Evolutionary conservation across 2,888 invertebrate species (phyloP), one percentile per base, ranked within the genome.

Genomic region (Epistrophe eligans): DNA sequence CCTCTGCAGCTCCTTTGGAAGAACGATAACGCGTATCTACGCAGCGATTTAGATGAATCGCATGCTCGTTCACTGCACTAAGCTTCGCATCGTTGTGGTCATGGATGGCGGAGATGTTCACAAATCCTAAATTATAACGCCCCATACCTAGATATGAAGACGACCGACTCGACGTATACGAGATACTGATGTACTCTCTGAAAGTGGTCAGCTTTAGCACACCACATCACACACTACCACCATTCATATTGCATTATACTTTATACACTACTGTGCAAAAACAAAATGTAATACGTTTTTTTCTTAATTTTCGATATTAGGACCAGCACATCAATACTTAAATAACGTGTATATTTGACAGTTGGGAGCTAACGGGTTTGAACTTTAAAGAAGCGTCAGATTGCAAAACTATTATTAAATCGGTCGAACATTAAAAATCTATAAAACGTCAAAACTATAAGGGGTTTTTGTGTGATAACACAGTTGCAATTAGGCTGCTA

Each of bases 11-110:
- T 28, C 24, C 24, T 28, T 13, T 24, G 43, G 38, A 19, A 48
- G 50, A 24, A 35, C 77, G 74, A 83, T 84, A 72, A 60, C 72
- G 87, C 87, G 87, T 87, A 87, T 79, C 83, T 83, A 83, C 83
- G 87, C 71, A 87, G 79, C 83, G 76, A 76, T 87, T 87, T 83
- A 83, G 83, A 87, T 79, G 83, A 87, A 87, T 83, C 77, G 79
- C 64, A 60, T n/a, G 66, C 77, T 77, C 77, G 66, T 72, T 77
- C 77, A 64, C 60, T 77, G 76, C 81, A 81, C 84, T 77, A 76
- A 77, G 84, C 70, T 35, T 35, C 15, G 67, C 50, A 60, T 50
- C 13, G 50, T 50, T 48, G 32, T 48, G 3, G 48, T 48, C 45
- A 50, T 64, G 57, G 19, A 52, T 62, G 71, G 70, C 70, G 70